A percentile compares a stretch with the other conserved stretches of the same genome.
Evolutionary conservation across 1,140 invertebrate genomes (phyloP).

Genomic region (Eufriesea mexicana): DNA sequence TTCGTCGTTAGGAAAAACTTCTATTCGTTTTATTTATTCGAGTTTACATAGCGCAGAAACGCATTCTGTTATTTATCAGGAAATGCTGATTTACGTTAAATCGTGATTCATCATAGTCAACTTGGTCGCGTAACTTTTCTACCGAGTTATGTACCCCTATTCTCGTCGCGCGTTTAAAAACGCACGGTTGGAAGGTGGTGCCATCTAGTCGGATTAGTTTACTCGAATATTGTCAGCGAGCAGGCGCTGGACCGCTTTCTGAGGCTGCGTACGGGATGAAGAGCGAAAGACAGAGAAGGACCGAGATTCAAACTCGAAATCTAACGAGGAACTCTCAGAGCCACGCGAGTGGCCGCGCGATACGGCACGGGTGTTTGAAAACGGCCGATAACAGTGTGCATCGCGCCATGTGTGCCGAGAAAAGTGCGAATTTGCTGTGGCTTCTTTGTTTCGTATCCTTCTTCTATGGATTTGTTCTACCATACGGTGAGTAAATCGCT

Average conservation of each 20-base stretch:
- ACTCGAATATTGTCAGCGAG: constrained; percentile 53
- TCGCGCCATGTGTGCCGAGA: constrained; percentile 62
- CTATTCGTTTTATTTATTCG: too few species aligned
- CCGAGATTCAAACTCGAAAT: constrained; percentile 72
- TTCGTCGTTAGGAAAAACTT: neutral
- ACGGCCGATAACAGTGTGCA: constrained; percentile 54
- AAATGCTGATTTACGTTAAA: neutral
- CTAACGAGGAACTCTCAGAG: constrained; percentile 70
- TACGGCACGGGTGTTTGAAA: constrained; percentile 64
- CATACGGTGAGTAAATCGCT: constrained; percentile 57
- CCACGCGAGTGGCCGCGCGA: constrained; percentile 75
- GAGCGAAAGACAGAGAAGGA: constrained; percentile 38
- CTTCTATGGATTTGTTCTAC: constrained; percentile 46
- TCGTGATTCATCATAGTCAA: too few species aligned
- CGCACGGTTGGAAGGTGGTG: constrained; percentile 34
- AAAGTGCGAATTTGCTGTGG: constrained; percentile 48
- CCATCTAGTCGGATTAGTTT: neutral
- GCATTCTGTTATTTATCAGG: too few species aligned
- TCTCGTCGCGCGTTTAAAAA: too few species aligned
- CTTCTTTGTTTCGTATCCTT: constrained; percentile 47
- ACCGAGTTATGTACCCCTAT: neutral
- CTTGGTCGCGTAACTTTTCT: too few species aligned
- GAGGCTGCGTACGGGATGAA: constrained; percentile 52
- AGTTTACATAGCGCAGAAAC: too few species aligned
- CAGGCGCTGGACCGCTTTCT: constrained; percentile 69